A percentile compares a stretch with the other conserved stretches of the same genome.
phyloP scores from a whole-genome alignment of 2,888 invertebrate species.

The Escarpia spicata region DNA sequence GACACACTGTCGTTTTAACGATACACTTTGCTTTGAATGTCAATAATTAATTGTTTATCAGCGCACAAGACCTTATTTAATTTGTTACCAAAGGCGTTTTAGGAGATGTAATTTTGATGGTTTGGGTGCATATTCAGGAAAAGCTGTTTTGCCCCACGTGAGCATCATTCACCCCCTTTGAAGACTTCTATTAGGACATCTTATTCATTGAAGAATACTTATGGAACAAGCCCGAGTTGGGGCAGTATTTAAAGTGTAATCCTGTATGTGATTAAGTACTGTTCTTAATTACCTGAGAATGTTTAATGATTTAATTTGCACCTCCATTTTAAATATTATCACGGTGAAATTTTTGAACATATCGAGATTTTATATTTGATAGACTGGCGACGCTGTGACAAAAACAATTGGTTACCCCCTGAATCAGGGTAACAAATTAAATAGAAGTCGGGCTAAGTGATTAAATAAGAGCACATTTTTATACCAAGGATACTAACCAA shows the following conservation, averaged over 20 bases:
- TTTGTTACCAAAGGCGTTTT: neutral
- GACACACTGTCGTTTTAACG: neutral
- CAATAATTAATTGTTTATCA: neutral
- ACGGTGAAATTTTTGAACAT: neutral
- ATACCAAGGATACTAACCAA: no score
- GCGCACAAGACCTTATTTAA: neutral
- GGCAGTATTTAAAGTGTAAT: neutral
- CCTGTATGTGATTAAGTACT: neutral
- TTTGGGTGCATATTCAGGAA: neutral
- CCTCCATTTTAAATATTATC: neutral
- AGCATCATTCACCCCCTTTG: neutral
- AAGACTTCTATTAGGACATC: neutral
- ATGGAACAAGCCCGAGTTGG: neutral
- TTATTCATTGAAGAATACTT: neutral
- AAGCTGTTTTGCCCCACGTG: neutral
- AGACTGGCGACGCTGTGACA: neutral
- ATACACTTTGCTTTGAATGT: neutral
- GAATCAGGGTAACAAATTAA: no score
- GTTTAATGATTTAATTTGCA: neutral
- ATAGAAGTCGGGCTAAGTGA: no score
- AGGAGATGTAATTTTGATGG: neutral
- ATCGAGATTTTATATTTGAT: neutral
- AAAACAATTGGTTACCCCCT: no score
- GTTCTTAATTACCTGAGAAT: neutral
- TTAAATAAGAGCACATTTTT: no score